A percentile compares a stretch with the other conserved stretches of the same genome.
These are phyloP conservation scores for Callyntrura guangdongensis DNA, from an alignment of 2,888 invertebrate genomes.

Conservation along the genomic window DNA sequence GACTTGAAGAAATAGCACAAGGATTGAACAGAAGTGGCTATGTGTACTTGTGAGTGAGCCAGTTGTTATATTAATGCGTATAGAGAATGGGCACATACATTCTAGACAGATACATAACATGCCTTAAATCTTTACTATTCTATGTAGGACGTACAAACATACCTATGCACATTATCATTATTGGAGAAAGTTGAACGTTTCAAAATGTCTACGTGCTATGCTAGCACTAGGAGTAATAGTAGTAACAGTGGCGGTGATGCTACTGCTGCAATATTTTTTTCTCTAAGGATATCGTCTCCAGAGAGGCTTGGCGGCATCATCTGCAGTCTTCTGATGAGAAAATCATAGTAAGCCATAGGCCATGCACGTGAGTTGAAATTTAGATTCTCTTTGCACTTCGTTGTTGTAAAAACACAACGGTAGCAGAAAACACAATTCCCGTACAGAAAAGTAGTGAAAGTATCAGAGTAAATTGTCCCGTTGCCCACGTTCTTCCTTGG, in stretches of 20 bases:
- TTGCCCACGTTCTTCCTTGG: too few relatives aligned
- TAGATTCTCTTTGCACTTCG: conserved; percentile 65
- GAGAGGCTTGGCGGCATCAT: conserved; percentile 81
- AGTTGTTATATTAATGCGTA: background rate
- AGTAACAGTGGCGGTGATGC: conserved; percentile 23
- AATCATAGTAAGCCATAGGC: conserved; percentile 83
- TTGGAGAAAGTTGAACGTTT: conserved; percentile 64
- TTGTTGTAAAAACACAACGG: background rate
- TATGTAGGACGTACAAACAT: background rate
- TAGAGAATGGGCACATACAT: background rate
- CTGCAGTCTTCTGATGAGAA: conserved; percentile 83
- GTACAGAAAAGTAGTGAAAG: background rate
- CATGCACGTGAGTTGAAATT: conserved; percentile 82
- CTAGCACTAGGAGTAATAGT: too few relatives aligned
- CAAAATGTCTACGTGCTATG: conserved; percentile 67
- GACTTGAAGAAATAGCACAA: conserved; percentile 53
- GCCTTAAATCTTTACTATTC: background rate
- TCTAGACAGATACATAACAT: conserved; percentile 1
- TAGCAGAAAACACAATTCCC: background rate
- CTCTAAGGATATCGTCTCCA: conserved; percentile 77
- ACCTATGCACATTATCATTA: conserved; percentile 42
- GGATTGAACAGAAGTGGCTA: conserved; percentile 8
- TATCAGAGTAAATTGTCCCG: background rate
- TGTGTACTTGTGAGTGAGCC: conserved; percentile 17
- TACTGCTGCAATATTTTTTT: conserved; percentile 65